Evolutionary conservation across 2,113 vertebrate species (phyloP).

Genomic region (Pipra filicauda): DNA sequence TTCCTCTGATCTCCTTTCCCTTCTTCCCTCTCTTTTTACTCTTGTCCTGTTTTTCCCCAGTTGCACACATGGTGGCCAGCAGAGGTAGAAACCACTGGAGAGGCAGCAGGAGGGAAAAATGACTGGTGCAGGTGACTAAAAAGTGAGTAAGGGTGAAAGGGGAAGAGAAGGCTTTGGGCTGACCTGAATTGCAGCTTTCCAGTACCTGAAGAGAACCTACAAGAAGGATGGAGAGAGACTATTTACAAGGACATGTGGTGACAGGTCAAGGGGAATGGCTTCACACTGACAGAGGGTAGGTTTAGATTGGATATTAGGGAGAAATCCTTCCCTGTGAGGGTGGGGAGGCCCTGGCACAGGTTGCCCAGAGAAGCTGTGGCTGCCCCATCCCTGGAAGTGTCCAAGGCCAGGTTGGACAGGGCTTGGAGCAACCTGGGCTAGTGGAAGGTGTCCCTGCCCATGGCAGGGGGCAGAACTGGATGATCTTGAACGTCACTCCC

Average conservation of each 20-base stretch:
- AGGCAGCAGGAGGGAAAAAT: neutral
- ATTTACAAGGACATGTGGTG: neutral
- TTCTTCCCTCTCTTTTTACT: neutral
- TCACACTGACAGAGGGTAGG: neutral
- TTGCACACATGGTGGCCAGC: neutral
- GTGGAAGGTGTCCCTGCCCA: neutral
- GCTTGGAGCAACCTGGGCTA: neutral
- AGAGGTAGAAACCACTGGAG: neutral
- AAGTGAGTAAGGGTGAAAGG: neutral
- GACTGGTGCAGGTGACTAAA: neutral
- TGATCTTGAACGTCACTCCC: neutral
- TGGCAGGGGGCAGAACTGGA: fast-evolving
- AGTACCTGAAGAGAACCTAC: neutral
- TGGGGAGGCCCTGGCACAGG: neutral
- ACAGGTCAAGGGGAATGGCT: neutral
- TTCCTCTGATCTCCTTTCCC: neutral
- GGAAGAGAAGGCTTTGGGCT: neutral
- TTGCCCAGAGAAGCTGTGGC: neutral
- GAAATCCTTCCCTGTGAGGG: neutral
- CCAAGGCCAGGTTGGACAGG: neutral
- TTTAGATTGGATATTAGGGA: neutral
- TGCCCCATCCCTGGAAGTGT: neutral
- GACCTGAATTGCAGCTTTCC: neutral
- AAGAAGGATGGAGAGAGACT: neutral
- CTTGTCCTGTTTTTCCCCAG: neutral